phyloP scores from a whole-genome alignment of 2,888 invertebrate genomes.

The Panzeria rudis region DNA sequence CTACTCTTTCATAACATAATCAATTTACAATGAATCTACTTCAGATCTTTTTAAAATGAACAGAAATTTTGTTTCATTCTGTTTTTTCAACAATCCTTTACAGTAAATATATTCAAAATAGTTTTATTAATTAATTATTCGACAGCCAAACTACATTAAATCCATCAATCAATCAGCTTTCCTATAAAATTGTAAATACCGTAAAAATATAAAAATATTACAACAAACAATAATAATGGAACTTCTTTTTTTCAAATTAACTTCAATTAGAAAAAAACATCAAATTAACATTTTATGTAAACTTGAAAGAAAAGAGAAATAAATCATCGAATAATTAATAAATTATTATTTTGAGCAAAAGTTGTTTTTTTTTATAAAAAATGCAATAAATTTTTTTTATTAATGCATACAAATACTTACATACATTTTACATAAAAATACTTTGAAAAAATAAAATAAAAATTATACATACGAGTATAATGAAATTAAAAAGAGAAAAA shows the following conservation, averaged over 20 bases:
- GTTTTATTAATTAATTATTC: conserved; percentile 37
- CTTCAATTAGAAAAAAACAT: conserved; percentile 15
- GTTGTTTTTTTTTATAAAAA: conserved; percentile 15
- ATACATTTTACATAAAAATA: conserved; percentile 40
- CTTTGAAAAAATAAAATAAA: conserved; percentile 13
- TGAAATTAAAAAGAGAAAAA: conserved; percentile 9
- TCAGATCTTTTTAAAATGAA: too few species aligned
- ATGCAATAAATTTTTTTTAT: conserved; percentile 21
- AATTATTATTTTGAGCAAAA: conserved; percentile 4
- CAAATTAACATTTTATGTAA: conserved; percentile 3
- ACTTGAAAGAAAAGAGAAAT: background rate
- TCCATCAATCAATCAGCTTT: too few species aligned
- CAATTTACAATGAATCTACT: too few species aligned
- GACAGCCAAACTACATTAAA: conserved; percentile 33
- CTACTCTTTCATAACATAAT: too few species aligned
- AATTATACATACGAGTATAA: conserved; percentile 14
- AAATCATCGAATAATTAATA: conserved; percentile 42
- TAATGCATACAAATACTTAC: conserved; percentile 42
- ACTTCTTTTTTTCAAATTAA: background rate
- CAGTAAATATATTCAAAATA: conserved; percentile 25
- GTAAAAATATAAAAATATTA: conserved; percentile 40
- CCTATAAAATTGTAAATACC: conserved; percentile 65
- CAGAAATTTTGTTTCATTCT: too few species aligned
- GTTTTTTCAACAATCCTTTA: conserved; percentile 8
- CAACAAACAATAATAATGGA: conserved; percentile 27